phyloP scores from a whole-genome alignment of 1,140 invertebrate species.

The Philotrypesis tridentata region DNA sequence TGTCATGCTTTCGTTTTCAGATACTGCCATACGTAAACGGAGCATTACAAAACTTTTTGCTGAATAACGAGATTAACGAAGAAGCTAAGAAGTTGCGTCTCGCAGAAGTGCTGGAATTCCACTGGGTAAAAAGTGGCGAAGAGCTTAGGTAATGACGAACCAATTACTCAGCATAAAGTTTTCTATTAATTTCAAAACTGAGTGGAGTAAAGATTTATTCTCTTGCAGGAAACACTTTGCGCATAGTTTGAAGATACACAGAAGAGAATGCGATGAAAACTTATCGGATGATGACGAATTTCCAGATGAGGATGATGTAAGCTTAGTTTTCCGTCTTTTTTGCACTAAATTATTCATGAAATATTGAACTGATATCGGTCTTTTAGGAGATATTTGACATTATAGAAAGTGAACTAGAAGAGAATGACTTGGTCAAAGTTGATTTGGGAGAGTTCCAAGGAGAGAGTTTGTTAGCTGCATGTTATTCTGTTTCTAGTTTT shows the following conservation, averaged over 20 bases:
- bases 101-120: constrained; percentile 69
- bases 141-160: constrained; percentile 58
- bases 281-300: constrained; percentile 57
- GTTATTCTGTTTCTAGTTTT: constrained; percentile 51
- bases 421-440: constrained; percentile 63
- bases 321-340: constrained; percentile 8
- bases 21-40: constrained; percentile 78
- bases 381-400: constrained; percentile 63
- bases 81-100: constrained; percentile 74
- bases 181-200: not conserved
- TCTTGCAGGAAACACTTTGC: constrained; percentile 59
- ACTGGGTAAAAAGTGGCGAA: constrained; percentile 65
- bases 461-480: constrained; percentile 60
- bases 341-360: not conserved
- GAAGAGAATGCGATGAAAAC: constrained; percentile 53
- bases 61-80: constrained; percentile 74
- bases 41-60: constrained; percentile 77
- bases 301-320: constrained; percentile 62
- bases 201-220: constrained; percentile 9
- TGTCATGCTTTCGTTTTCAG: constrained; percentile 58
- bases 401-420: constrained; percentile 65
- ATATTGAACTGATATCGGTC: not conserved
- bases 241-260: constrained; percentile 61
- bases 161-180: not conserved
- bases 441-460: constrained; percentile 61